Conservation (phyloP, 2,797 vertebrate species). For the Sebastolobus alascanus region DNA sequence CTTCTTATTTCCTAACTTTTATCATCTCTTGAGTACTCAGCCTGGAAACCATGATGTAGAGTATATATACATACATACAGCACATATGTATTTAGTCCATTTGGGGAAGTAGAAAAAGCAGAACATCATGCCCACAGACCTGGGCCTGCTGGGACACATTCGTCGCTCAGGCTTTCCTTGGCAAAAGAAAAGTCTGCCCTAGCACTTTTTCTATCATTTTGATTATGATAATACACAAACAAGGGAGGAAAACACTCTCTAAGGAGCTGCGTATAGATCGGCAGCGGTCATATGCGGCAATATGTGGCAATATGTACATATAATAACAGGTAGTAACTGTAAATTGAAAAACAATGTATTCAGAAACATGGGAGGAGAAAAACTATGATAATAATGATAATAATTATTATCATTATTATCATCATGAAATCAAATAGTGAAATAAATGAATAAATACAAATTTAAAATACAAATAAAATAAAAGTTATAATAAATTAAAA, state of each 20-base stretch:
- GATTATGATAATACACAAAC: conserved; percentile 56
- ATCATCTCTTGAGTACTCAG: not conserved
- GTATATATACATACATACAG: too few species aligned
- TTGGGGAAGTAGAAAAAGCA: not conserved
- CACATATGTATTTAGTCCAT: not conserved
- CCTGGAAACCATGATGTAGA: not conserved
- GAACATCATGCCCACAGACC: not conserved
- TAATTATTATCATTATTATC: too few species aligned
- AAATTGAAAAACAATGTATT: too few species aligned
- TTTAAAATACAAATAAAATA: too few species aligned
- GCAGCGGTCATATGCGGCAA: conserved; percentile 37
- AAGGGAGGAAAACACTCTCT: conserved; percentile 43
- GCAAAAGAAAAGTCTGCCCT: conserved; percentile 27
- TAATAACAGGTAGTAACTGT: too few species aligned
- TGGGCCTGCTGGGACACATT: not conserved
- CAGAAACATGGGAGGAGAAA: too few species aligned
- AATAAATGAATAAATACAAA: too few species aligned
- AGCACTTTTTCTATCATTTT: conserved; percentile 43
- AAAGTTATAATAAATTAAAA: too few species aligned
- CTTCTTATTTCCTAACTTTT: too few species aligned
- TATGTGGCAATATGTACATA: too few species aligned
- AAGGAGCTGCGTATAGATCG: conserved; percentile 61
- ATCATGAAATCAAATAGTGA: too few species aligned
- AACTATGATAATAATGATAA: too few species aligned
- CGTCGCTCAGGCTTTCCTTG: not conserved